Evolutionary conservation across 2,888 invertebrate genomes (phyloP).

Genomic region (Agonopterix arenella): DNA sequence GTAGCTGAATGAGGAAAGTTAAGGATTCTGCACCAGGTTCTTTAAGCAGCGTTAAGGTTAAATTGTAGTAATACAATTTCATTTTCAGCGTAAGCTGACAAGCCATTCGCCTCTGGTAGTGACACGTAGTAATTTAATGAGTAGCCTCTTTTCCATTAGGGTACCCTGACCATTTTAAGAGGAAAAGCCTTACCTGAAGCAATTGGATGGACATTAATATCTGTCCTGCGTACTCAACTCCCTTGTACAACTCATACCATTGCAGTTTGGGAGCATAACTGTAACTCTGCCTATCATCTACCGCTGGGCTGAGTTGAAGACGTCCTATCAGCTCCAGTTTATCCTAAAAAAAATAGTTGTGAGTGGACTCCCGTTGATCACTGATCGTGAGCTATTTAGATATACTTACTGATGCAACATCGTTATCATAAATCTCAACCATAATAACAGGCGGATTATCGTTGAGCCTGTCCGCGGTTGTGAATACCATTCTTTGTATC

Average conservation of each 20-base stretch:
- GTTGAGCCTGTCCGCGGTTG: slow-evolving; percentile 31
- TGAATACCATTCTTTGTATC: slow-evolving; percentile 31
- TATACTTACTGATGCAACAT: slow-evolving; percentile 29
- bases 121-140: not conserved
- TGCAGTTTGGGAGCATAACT: slow-evolving; percentile 55
- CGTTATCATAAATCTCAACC: slow-evolving; percentile 58
- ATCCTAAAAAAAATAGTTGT: slow-evolving; percentile 20
- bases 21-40: too few species aligned
- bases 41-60: too few species aligned
- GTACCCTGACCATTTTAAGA: too few species aligned
- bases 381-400: not conserved
- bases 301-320: slow-evolving; percentile 28
- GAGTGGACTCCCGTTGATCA: not conserved
- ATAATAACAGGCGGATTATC: slow-evolving; percentile 50
- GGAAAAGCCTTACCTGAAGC: slow-evolving; percentile 28
- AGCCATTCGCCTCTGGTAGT: too few species aligned
- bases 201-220: slow-evolving; percentile 70
- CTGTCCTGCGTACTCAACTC: slow-evolving; percentile 51
- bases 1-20: too few species aligned
- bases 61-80: too few species aligned
- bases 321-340: slow-evolving; percentile 43
- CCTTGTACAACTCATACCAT: slow-evolving; percentile 61
- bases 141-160: too few species aligned
- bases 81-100: too few species aligned
- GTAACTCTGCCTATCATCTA: slow-evolving; percentile 30